Base-by-base conservation (phyloP, 2,113 vertebrate species). In the Macrotus californicus region DNA sequence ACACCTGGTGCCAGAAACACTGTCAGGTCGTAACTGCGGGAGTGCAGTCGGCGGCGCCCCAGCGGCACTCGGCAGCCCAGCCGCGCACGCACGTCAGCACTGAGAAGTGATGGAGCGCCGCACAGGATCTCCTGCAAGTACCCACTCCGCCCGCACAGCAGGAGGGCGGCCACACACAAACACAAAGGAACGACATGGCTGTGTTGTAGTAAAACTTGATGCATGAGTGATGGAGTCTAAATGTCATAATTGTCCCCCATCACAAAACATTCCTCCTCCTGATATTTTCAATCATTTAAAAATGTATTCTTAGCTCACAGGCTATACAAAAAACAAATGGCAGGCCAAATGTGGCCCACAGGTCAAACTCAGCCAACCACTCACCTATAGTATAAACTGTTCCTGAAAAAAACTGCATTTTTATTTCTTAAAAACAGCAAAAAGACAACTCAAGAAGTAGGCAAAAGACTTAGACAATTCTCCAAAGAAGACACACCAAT, bases 341-440 rank as follows among this genome's bases (percentile, higher is more conserved):
- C 43, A 81, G 39, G 80, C 29, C 72, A 92, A 80, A 80, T 89
- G 1, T 76, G 41, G 29, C n/a, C 34, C 12, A 50, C 3, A 14
- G n/a, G 73, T 85, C 54, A 91, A 41, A 59, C 34, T 39, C 52
- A 59, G 54, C 13, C 41, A 81, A 75, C 29, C 41, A 79, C 50
- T 81, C 15, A 70, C 3, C 10, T 10, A 52, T 54, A 67, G 24
- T 61, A 52, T 46, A 94, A 70, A 77, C 43, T 56, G 79, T 66
- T 54, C 83, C 46, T 39, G 31, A 77, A 92, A 88, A 91, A 24
- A 56, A 77, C 10, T 54, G 16, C 13, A 81, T 87, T 87, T 61
- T 70, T 21, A 92, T 36, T 86, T 88, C 31, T 94, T 89, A 89
- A 89, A 89, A 77, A 67, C 12, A 82, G 82, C 24, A 87, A 77